Conservation (phyloP, 2,888 invertebrate genomes). For the Rotaria socialis region DNA sequence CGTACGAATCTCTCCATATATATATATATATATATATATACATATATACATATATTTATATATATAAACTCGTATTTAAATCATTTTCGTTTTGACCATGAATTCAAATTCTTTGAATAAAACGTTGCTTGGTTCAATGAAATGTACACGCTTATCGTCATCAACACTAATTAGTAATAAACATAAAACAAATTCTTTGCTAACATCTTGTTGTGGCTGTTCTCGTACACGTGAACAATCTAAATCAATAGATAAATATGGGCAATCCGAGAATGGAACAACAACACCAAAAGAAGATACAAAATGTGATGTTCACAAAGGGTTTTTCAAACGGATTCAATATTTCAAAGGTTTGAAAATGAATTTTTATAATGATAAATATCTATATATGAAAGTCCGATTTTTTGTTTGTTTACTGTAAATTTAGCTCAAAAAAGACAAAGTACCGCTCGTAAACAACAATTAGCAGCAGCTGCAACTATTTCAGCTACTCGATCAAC, state of each 20-base stretch:
- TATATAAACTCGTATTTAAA: not conserved
- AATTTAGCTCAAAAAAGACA: constrained; percentile 17
- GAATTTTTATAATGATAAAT: not conserved
- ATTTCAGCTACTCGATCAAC: not conserved
- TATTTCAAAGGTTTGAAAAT: constrained; percentile 20
- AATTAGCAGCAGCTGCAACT: not conserved
- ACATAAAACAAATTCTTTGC: constrained; percentile 2
- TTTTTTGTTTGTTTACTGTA: not conserved
- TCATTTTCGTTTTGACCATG: not conserved
- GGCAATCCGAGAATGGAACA: not conserved
- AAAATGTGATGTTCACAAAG: not conserved
- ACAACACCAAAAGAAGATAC: not conserved
- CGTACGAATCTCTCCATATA: not conserved
- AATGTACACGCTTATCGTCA: not conserved
- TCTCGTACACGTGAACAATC: not conserved
- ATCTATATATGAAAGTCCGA: too few relatives aligned
- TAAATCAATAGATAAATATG: not conserved
- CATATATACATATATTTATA: too few relatives aligned
- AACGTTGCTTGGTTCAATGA: not conserved
- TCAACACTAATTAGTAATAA: not conserved
- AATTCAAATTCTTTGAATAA: not conserved
- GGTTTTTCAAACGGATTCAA: constrained; percentile 20
- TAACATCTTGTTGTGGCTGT: not conserved
- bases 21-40: too few relatives aligned
- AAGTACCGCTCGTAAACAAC: constrained; percentile 8